These are phyloP conservation scores for Gasterosteus nipponicus DNA, from an alignment of 2,113 vertebrate genomes.

Conservation along the genomic window DNA sequence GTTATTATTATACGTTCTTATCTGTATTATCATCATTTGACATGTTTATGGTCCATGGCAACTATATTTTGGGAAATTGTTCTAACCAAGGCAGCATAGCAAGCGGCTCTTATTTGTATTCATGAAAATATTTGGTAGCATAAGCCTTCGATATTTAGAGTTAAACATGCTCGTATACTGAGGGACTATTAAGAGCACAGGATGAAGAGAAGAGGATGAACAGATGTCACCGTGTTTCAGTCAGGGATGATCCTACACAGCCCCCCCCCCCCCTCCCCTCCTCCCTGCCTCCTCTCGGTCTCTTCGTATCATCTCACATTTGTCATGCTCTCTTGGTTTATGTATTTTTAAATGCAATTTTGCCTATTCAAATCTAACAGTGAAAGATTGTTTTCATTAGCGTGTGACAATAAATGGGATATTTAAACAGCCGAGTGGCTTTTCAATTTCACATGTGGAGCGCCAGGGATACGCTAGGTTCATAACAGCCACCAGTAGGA, in stretches of 20 bases:
- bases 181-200: too few relatives aligned
- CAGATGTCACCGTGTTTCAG: neutral
- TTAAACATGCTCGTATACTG: neutral
- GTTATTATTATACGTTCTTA: neutral
- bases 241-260: neutral
- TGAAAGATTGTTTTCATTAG: slow-evolving; percentile 82
- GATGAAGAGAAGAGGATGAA: neutral
- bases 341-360: slow-evolving; percentile 76
- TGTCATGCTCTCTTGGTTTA: slow-evolving; percentile 73
- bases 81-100: neutral
- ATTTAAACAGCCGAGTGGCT: slow-evolving; percentile 81
- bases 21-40: neutral
- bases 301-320: slow-evolving; percentile 50
- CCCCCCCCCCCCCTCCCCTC: neutral
- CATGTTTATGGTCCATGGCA: neutral
- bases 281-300: slow-evolving; percentile 7
- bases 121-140: neutral
- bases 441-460: slow-evolving; percentile 79
- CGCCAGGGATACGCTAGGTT: slow-evolving; percentile 44
- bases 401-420: slow-evolving; percentile 76
- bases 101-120: neutral
- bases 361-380: slow-evolving; percentile 72
- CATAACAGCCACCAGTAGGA: slow-evolving; percentile 23
- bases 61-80: neutral
- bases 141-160: neutral